These are phyloP conservation scores for Arctocebus calabarensis DNA, from an alignment of 2,797 vertebrate genomes.

Conservation along the genomic window DNA sequence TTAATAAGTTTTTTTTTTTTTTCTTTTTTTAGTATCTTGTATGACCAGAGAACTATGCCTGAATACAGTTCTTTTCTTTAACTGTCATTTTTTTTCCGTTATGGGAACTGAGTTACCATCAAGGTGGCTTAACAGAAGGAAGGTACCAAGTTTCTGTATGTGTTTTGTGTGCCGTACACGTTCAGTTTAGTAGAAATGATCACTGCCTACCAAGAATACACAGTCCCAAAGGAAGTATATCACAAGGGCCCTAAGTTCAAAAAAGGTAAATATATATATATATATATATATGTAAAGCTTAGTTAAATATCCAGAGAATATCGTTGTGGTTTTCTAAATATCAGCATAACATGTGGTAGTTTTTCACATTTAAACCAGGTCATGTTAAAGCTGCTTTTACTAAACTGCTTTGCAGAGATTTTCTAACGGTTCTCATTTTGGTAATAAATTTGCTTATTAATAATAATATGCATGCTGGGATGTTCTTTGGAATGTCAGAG, in stretches of 20 bases:
- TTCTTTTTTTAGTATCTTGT: background rate
- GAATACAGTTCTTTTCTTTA: constrained; percentile 68
- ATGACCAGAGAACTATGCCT: constrained; percentile 42
- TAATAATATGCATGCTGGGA: constrained; percentile 83
- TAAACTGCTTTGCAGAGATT: constrained; percentile 72
- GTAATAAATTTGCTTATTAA: constrained; percentile 74
- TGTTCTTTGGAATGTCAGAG: constrained; percentile 82
- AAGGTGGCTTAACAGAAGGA: constrained; percentile 44
- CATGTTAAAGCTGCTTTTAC: constrained; percentile 76
- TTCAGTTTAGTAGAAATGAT: constrained; percentile 52
- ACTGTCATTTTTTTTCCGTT: constrained; percentile 65
- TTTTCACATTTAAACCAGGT: constrained; percentile 71
- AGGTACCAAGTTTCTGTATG: background rate
- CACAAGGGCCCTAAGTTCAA: background rate
- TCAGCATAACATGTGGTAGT: background rate
- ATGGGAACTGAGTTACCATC: constrained; percentile 10
- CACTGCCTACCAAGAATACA: background rate
- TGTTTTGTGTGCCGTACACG: constrained; percentile 27
- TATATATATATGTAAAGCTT: background rate
- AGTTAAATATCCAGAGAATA: background rate
- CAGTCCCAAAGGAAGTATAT: constrained; percentile 11
- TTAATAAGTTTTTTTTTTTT: background rate
- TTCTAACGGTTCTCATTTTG: constrained; percentile 55
- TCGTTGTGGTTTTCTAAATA: background rate
- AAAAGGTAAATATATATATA: constrained; percentile 35